These are phyloP conservation scores for Clupea harengus DNA, from an alignment of 2,113 vertebrate genomes.

Conservation along the genomic window DNA sequence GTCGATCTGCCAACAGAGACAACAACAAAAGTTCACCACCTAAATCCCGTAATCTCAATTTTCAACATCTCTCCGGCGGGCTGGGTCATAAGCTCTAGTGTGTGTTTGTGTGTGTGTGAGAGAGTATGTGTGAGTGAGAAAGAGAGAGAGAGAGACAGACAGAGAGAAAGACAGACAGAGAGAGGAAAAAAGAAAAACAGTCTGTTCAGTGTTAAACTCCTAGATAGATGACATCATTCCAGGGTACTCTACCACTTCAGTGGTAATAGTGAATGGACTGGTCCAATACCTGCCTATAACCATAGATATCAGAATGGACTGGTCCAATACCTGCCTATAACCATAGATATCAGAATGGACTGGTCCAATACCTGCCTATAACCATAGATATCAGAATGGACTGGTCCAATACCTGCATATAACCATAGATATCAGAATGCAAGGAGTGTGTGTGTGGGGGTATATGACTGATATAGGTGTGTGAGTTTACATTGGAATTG, in stretches of 20 bases:
- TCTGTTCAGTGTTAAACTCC: background rate
- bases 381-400: no score
- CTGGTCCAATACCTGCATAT: no score
- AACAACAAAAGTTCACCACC: conserved; percentile 22
- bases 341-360: no score
- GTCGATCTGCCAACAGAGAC: conserved; percentile 77
- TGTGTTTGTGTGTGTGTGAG: background rate
- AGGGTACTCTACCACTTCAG: background rate
- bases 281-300: background rate
- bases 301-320: background rate
- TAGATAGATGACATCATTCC: conserved; percentile 1
- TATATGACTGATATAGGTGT: background rate
- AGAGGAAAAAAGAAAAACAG: background rate
- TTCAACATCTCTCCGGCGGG: background rate
- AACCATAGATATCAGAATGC: no score
- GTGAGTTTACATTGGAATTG: background rate
- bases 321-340: no score
- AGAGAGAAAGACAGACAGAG: background rate
- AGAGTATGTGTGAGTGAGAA: background rate
- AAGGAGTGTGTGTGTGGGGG: background rate
- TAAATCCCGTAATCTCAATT: conserved; percentile 2
- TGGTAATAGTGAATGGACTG: background rate
- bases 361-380: no score
- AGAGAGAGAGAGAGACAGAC: background rate
- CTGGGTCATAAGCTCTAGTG: background rate